Conservation (phyloP, 2,113 vertebrate species). For the Andinoacara biseriatus region DNA sequence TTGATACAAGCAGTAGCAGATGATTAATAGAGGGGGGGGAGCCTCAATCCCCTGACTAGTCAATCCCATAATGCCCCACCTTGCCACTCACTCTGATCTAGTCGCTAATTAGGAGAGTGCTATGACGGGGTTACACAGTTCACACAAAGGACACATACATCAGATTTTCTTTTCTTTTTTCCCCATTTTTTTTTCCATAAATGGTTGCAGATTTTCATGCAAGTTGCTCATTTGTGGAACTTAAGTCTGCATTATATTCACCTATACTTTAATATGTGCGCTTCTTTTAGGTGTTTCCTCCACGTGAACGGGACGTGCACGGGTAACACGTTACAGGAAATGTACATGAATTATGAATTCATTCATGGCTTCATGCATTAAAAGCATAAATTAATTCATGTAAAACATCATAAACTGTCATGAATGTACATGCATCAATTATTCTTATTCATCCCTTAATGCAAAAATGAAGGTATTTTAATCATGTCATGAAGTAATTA, state of each 20-base stretch:
- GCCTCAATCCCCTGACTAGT: conserved; percentile 12
- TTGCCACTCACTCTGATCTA: conserved; percentile 62
- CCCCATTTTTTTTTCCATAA: background rate
- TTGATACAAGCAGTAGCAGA: conserved; percentile 29
- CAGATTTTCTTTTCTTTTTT: conserved; percentile 25
- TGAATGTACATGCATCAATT: background rate
- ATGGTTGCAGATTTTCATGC: conserved; percentile 1
- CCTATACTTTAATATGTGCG: background rate
- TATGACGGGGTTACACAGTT: conserved; percentile 63
- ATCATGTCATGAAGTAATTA: background rate
- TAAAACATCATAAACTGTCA: background rate
- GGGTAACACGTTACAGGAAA: background rate
- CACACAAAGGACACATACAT: conserved; percentile 64
- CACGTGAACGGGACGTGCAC: background rate
- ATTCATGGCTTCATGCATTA: background rate
- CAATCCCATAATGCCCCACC: conserved; percentile 47
- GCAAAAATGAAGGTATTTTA: background rate
- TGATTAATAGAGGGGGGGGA: conserved; percentile 54
- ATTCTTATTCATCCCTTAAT: background rate
- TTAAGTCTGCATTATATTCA: background rate
- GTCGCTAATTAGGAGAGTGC: conserved; percentile 75
- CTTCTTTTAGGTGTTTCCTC: background rate
- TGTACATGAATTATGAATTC: background rate
- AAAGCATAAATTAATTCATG: background rate
- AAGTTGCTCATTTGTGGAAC: background rate